Evolutionary conservation across 2,888 invertebrate species (phyloP).

Genomic region (Sminthurinus aureus): DNA sequence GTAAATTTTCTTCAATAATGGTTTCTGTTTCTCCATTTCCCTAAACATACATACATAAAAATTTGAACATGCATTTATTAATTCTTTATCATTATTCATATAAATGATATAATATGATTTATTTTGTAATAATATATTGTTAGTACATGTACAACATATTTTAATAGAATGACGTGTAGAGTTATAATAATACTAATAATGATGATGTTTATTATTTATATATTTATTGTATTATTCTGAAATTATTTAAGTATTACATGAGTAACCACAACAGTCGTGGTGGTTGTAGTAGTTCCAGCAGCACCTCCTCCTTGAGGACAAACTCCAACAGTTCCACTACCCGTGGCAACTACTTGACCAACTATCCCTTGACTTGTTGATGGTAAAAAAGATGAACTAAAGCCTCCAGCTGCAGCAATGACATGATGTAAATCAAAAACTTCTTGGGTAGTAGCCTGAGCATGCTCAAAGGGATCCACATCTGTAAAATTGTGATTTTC

Average conservation of each 20-base stretch:
- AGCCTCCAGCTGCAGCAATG: constrained; percentile 43
- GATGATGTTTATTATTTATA: too few species aligned
- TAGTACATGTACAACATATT: too few species aligned
- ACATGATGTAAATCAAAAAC: constrained; percentile 56
- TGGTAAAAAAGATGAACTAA: constrained; percentile 39
- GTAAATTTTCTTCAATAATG: constrained; percentile 57
- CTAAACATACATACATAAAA: too few species aligned
- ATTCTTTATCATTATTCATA: too few species aligned
- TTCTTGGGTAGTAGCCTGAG: constrained; percentile 34
- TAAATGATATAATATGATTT: too few species aligned
- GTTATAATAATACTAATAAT: too few species aligned
- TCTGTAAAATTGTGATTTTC: constrained; percentile 1
- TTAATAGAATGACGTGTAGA: too few species aligned
- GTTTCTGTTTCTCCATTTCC: constrained; percentile 60
- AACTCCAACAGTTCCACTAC: neutral
- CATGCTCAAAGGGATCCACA: neutral
- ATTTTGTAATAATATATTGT: too few species aligned
- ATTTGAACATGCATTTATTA: too few species aligned
- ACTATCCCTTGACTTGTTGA: constrained; percentile 37
- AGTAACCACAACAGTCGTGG: constrained; percentile 58
- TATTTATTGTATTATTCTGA: too few species aligned
- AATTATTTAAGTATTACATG: constrained; percentile 28
- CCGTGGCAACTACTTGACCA: constrained; percentile 7
- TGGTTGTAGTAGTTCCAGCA: constrained; percentile 54
- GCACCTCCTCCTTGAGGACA: constrained; percentile 7